These are phyloP conservation scores for Pionites leucogaster DNA, from an alignment of 2,113 vertebrate species.

Conservation along the genomic window DNA sequence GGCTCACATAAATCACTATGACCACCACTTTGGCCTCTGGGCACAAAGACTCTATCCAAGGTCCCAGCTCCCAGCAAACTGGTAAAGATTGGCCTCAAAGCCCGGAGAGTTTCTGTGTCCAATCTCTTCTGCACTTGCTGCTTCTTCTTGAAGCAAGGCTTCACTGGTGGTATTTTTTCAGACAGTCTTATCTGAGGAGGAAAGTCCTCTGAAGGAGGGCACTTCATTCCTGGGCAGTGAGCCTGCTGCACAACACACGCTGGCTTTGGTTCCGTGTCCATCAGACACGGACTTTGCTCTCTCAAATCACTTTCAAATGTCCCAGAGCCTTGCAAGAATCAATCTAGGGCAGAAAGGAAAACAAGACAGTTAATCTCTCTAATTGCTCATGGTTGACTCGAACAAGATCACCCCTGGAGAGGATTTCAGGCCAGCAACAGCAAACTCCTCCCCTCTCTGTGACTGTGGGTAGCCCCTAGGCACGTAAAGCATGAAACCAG, in stretches of 20 bases:
- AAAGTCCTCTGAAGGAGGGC: slow-evolving; percentile 75
- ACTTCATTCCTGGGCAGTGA: slow-evolving; percentile 72
- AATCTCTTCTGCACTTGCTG: slow-evolving; percentile 87
- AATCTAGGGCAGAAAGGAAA: slow-evolving; percentile 66
- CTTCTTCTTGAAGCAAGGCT: slow-evolving; percentile 98
- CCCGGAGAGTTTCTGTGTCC: slow-evolving; percentile 85
- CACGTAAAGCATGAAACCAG: slow-evolving; percentile 56
- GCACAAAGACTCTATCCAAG: slow-evolving; percentile 88
- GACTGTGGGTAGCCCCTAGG: slow-evolving; percentile 52
- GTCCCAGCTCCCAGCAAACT: slow-evolving; percentile 86
- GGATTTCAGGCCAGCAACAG: slow-evolving; percentile 25
- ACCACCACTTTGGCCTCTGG: slow-evolving; percentile 76
- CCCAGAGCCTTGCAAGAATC: slow-evolving; percentile 53
- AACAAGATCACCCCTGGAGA: slow-evolving; percentile 59
- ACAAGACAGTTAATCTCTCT: slow-evolving; percentile 60
- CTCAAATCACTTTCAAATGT: slow-evolving; percentile 66
- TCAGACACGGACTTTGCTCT: slow-evolving; percentile 71
- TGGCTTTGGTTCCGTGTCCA: slow-evolving; percentile 77
- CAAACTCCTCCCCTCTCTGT: slow-evolving; percentile 43
- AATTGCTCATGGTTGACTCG: slow-evolving; percentile 50
- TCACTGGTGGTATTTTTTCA: slow-evolving; percentile 90
- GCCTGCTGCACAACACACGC: slow-evolving; percentile 70
- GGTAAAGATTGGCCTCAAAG: slow-evolving; percentile 88
- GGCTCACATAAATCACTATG: slow-evolving; percentile 82
- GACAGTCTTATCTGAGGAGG: slow-evolving; percentile 79